A percentile compares a stretch with the other conserved stretches of the same genome.
phyloP scores from a whole-genome alignment of 2,797 vertebrate species.

The Pseudochaenichthys georgianus region DNA sequence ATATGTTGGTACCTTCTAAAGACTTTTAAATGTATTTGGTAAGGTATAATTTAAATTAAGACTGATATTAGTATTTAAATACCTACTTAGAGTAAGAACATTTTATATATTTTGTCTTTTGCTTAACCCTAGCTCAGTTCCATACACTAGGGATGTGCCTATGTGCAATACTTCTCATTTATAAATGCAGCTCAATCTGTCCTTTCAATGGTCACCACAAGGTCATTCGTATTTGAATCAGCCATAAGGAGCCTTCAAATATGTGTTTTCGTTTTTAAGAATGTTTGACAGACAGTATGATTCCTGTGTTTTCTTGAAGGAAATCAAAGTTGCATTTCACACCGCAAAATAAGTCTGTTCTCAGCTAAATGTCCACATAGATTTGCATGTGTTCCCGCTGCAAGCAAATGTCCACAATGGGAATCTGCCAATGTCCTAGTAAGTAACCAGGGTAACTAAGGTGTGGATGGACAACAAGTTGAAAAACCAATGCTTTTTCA shows the following conservation, averaged over 20 bases:
- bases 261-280: neutral
- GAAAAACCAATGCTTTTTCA: neutral
- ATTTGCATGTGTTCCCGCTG: conserved; percentile 42
- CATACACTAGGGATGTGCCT: too few relatives aligned
- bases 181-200: conserved; percentile 12
- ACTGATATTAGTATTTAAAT: too few relatives aligned
- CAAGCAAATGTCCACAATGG: conserved; percentile 40
- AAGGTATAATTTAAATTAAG: too few relatives aligned
- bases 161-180: conserved; percentile 11
- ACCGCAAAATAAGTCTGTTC: neutral
- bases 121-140: too few relatives aligned
- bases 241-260: neutral
- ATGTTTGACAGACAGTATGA: neutral
- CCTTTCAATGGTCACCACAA: neutral
- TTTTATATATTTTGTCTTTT: too few relatives aligned
- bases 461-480: conserved; percentile 9
- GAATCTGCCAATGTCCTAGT: conserved; percentile 37
- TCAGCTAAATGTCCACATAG: conserved; percentile 6
- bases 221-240: neutral
- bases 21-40: too few relatives aligned
- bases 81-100: too few relatives aligned
- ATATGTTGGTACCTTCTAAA: too few relatives aligned
- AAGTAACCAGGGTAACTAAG: conserved; percentile 51
- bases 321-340: neutral
- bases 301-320: neutral